phyloP scores from a whole-genome alignment of 2,888 invertebrate species.

The Gisinianus flammeolus region DNA sequence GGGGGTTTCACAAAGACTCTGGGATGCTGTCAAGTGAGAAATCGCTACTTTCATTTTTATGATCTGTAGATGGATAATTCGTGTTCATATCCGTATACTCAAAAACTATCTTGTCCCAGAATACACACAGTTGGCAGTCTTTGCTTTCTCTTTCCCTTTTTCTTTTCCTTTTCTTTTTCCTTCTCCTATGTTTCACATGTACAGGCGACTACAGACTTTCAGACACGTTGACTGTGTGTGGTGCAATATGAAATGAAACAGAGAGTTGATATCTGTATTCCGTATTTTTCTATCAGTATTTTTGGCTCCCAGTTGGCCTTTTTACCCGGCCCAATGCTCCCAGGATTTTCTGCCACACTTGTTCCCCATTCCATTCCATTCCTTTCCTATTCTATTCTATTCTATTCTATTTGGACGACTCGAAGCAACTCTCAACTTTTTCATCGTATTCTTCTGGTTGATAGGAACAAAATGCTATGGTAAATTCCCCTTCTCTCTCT shows the following conservation, averaged over 20 bases:
- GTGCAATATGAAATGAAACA: neutral
- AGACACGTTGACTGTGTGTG: neutral
- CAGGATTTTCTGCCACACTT: conserved; percentile 33
- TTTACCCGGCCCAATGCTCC: conserved; percentile 14
- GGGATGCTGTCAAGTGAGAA: conserved; percentile 29
- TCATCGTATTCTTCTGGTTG: neutral
- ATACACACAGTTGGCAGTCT: neutral
- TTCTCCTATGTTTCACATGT: neutral
- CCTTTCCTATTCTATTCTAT: neutral
- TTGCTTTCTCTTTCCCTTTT: neutral
- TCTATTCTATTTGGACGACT: neutral
- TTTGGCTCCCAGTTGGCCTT: conserved; percentile 37
- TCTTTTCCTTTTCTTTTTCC: neutral
- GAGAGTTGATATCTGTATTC: neutral
- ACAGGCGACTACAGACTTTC: neutral
- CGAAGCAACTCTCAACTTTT: neutral
- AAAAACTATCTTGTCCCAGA: conserved; percentile 6
- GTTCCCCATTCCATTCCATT: conserved; percentile 2
- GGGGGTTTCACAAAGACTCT: neutral
- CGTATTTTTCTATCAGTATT: conserved; percentile 26
- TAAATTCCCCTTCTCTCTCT: neutral
- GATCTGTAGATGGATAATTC: conserved; percentile 45
- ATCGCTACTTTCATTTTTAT: conserved; percentile 41
- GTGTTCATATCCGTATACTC: conserved; percentile 36
- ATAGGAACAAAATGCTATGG: neutral